Evolutionary conservation across 2,797 vertebrate species (phyloP), one percentile per base, ranked within the genome.

Genomic region (Microtus agrestis): DNA sequence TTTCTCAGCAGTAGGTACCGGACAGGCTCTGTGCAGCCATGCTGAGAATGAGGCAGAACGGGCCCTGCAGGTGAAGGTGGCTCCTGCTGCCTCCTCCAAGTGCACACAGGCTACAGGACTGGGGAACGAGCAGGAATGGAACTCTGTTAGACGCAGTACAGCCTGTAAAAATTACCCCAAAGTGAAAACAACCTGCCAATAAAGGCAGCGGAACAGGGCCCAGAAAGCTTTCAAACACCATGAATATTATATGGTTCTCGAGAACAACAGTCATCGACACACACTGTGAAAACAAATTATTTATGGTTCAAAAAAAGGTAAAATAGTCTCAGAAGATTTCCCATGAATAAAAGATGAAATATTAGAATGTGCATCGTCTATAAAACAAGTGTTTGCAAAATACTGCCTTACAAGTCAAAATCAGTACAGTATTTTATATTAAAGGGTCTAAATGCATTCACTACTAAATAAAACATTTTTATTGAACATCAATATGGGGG

Each of bases 341-440:
- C 80, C 31, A 95, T 97, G 96, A 97, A 97, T 97, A 97, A 97
- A 96, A 98, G 94, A 97, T 95, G 93, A 97, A 97, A 92, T 96
- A 96, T 51, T 71, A 73, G 69, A 93, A 87, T 87, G 80, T 14
- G 25, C 4, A 91, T 19, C 63, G 87, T 84, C 89, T 96, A 91
- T 73, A 95, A 96, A 93, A 91, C 91, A 93, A 94, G 73, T 94
- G 43, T 91, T 94, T 95, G 78, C 59, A 92, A 84, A 96, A 94
- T 4, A 96, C 90, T 95, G 92, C 77, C 96, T 96, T 96, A 88
- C 80, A 94, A 95, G 88, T 94, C 89, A 94, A 51, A 91, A 87
- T 48, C 40, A 71, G 87, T 78, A 78, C 14, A 78, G 48, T 85
- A 89, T 92, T 96, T 94, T 93, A 96, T 89, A 96, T 93, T 84